Evolutionary conservation across 2,797 vertebrate genomes (phyloP), one percentile per base, ranked within the genome.

Genomic region (Lithobates sylvaticus): DNA sequence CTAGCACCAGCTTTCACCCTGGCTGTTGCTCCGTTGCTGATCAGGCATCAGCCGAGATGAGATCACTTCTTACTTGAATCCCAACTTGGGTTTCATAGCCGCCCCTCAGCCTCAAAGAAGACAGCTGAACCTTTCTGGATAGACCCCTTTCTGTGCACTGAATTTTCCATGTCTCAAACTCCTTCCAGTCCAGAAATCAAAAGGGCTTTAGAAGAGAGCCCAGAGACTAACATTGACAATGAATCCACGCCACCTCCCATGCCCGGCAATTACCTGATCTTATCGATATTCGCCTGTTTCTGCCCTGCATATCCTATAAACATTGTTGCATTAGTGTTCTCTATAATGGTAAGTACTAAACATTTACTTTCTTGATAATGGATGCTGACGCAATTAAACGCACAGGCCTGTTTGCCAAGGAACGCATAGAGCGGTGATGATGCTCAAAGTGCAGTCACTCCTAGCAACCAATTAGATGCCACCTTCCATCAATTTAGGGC

Each of bases 271-370:
- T 97, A 97, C 92, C 93, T 98, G 84, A 91, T 95, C 88, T 93
- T 97, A 91, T 94, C 94, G 90, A 95, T 98, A 89, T 89, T 97
- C 84, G 80, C 96, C 75, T 98, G 97, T 88, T 97, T 98, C 89
- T 98, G 97, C 90, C 97, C 97, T 0, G 96, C 97, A 0, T 97
- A 97, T 91, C 97, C 97, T 2, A 6, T 98, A 93, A 98, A 98
- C 90, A 96, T 98, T 6, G 94, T 98, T 89, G 96, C 94, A 64
- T 93, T 98, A 89, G 95, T 97, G 85, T 97, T 96, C 90, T 95
- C 97, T 42, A 90, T 97, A 89, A 96, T 98, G 97, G 97, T 98
- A 90, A 96, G 96, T 95, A 42, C 42, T 54, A 72, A 75, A 64
- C 21, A 71, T 58, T 23, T 44, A 29, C 23, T 64, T 23, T 78